phyloP scores from a whole-genome alignment of 1,140 invertebrate species.

The Colletes gigas region DNA sequence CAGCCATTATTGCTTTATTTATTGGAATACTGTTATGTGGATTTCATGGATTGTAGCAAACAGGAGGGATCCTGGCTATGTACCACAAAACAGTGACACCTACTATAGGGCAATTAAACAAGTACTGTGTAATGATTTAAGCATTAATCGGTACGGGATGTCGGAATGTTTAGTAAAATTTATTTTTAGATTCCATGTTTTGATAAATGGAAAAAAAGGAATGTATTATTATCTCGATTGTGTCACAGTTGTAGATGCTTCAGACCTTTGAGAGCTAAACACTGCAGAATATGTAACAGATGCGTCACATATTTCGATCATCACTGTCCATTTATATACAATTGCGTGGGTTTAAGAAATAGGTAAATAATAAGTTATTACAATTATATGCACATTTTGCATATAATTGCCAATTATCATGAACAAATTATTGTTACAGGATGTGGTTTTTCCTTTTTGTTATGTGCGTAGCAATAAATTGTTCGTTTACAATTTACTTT shows the following conservation, averaged over 20 bases:
- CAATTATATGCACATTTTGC: constrained; percentile 6
- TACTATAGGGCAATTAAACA: constrained; percentile 94
- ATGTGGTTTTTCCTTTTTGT: constrained; percentile 97
- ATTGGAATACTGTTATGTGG: constrained; percentile 96
- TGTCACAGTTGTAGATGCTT: constrained; percentile 96
- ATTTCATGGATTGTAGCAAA: constrained; percentile 94
- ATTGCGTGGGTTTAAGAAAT: constrained; percentile 93
- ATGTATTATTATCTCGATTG: constrained; percentile 90
- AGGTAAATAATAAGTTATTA: constrained; percentile 76
- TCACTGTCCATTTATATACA: constrained; percentile 97
- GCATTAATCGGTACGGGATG: neutral
- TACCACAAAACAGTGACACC: constrained; percentile 92
- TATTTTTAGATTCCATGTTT: constrained; percentile 88
- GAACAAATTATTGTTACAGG: constrained; percentile 77
- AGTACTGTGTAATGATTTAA: constrained; percentile 63
- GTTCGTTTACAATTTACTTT: constrained; percentile 93
- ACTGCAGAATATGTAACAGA: constrained; percentile 94
- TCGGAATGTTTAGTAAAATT: neutral
- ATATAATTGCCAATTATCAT: neutral
- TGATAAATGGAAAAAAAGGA: constrained; percentile 93
- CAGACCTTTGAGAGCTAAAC: constrained; percentile 92
- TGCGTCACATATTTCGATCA: constrained; percentile 97
- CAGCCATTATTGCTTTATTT: constrained; percentile 94
- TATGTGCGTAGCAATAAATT: constrained; percentile 91
- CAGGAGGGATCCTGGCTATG: constrained; percentile 92